Conservation (phyloP, 2,797 vertebrate genomes). For the Enteromius afrohamiltoni region DNA sequence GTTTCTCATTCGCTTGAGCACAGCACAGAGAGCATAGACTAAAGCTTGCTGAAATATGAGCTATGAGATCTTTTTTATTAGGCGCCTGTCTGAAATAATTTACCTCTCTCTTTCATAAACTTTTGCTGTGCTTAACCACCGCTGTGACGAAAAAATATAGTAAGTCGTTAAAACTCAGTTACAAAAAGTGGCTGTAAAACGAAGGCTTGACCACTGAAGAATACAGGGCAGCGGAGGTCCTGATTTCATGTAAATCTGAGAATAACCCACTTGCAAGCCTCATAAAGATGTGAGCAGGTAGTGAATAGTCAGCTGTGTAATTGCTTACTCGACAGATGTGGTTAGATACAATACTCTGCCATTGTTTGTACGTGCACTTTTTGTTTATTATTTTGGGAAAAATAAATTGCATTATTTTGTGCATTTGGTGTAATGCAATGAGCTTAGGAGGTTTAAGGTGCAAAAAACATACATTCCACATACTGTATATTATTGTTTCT, state of each 20-base stretch:
- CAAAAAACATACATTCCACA: too few species aligned
- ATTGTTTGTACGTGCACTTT: not conserved
- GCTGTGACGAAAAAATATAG: slow-evolving; percentile 50
- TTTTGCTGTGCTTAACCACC: slow-evolving; percentile 59
- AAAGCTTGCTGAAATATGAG: slow-evolving; percentile 36
- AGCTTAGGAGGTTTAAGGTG: too few species aligned
- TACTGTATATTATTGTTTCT: too few species aligned
- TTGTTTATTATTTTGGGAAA: too few species aligned
- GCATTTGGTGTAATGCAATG: too few species aligned
- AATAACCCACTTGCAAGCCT: not conserved
- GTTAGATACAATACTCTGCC: not conserved
- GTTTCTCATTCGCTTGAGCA: not conserved
- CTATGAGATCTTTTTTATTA: slow-evolving; percentile 45
- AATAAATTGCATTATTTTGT: too few species aligned
- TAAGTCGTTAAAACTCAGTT: slow-evolving; percentile 50
- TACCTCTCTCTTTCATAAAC: slow-evolving; percentile 54
- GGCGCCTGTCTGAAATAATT: slow-evolving; percentile 44
- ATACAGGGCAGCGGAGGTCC: slow-evolving; percentile 6
- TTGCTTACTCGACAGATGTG: not conserved
- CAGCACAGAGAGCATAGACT: slow-evolving; percentile 4
- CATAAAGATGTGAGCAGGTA: not conserved
- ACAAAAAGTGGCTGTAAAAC: slow-evolving; percentile 46
- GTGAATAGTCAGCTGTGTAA: not conserved
- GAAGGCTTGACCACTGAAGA: slow-evolving; percentile 37
- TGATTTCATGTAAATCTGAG: slow-evolving; percentile 38